These are phyloP conservation scores for Sebastes ruberrimus DNA, from an alignment of 2,797 vertebrate species.

Conservation along the genomic window DNA sequence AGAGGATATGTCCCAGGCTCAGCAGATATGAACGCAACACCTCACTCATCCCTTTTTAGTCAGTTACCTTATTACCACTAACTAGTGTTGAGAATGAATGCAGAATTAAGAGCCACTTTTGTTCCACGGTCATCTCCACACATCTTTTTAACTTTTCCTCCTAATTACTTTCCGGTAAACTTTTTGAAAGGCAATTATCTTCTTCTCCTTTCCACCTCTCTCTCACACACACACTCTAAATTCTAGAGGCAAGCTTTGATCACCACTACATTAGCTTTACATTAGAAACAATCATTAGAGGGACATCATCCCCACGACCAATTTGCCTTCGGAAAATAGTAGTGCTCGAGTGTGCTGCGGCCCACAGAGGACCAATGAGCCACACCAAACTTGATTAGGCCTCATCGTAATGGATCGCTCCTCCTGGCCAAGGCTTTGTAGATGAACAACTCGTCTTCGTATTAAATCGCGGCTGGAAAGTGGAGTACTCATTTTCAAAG, in stretches of 20 bases:
- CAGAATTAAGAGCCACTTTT: not conserved
- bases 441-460: constrained; percentile 53
- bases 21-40: not conserved
- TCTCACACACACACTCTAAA: constrained; percentile 34
- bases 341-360: constrained; percentile 61
- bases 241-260: constrained; percentile 74
- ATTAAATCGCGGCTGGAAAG: constrained; percentile 30
- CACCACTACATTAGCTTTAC: constrained; percentile 82
- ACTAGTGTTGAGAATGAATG: not conserved
- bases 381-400: constrained; percentile 78
- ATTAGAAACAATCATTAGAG: constrained; percentile 82
- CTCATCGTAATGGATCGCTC: constrained; percentile 66
- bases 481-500: constrained; percentile 48
- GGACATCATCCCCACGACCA: constrained; percentile 79
- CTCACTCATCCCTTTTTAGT: not conserved
- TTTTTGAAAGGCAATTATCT: constrained; percentile 68
- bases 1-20: not conserved
- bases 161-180: constrained; percentile 66
- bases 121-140: not conserved
- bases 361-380: constrained; percentile 78
- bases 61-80: not conserved
- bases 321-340: constrained; percentile 81
- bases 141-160: constrained; percentile 44
- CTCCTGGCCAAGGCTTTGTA: constrained; percentile 61
- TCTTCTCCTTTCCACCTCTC: constrained; percentile 29